phyloP scores from a whole-genome alignment of 2,113 vertebrate species.

The Urocolius indicus region DNA sequence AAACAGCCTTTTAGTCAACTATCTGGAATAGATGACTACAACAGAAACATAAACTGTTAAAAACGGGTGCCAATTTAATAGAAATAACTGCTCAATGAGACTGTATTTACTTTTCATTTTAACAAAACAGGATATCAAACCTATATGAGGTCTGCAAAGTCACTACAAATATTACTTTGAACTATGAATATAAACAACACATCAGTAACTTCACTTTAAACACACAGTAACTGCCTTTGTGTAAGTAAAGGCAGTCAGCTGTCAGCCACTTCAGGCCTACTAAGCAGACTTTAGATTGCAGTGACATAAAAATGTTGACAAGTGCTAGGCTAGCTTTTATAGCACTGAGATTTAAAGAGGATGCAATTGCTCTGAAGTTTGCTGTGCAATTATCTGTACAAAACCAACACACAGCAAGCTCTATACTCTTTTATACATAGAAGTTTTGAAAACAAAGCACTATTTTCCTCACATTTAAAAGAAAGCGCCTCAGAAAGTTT shows the following conservation, averaged over 20 bases:
- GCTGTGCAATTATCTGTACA: not conserved
- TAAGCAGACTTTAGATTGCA: not conserved
- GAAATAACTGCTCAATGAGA: not conserved
- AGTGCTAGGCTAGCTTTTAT: not conserved
- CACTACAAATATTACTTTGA: not conserved
- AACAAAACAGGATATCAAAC: not conserved
- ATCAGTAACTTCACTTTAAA: not conserved
- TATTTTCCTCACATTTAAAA: not conserved
- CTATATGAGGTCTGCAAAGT: not conserved
- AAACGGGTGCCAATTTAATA: not conserved
- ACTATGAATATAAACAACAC: not conserved
- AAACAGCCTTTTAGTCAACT: not conserved
- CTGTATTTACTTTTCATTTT: not conserved
- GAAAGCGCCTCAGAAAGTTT: not conserved
- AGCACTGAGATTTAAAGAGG: not conserved
- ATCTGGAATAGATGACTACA: not conserved
- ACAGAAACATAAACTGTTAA: not conserved
- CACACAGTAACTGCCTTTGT: not conserved
- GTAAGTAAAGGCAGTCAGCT: not conserved
- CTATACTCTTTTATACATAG: not conserved
- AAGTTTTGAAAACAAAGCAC: not conserved
- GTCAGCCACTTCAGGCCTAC: not conserved
- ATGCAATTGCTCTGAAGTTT: not conserved
- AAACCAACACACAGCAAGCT: not conserved
- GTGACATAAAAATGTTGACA: not conserved